phyloP scores from a whole-genome alignment of 2,797 vertebrate genomes.

The Gymnoscopelus braueri region DNA sequence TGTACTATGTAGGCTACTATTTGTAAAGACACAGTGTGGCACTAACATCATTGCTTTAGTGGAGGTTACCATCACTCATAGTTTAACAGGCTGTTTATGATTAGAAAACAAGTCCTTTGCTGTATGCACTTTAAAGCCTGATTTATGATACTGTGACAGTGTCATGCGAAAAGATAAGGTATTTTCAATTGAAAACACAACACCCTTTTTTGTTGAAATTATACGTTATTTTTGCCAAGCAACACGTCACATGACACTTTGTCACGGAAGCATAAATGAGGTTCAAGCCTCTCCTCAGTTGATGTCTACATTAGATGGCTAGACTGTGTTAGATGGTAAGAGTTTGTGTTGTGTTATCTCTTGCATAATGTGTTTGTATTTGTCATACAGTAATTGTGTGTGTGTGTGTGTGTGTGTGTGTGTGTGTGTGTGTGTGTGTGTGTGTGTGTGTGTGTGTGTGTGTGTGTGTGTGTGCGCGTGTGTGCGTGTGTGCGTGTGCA shows the following conservation, averaged over 20 bases:
- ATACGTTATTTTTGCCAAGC: too few relatives aligned
- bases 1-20: slow-evolving; percentile 27
- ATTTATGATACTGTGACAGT: too few relatives aligned
- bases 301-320: slow-evolving; percentile 87
- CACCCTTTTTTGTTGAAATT: too few relatives aligned
- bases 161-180: too few relatives aligned
- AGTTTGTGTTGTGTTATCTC: slow-evolving; percentile 80
- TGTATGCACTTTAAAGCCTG: slow-evolving; percentile 79
- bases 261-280: too few relatives aligned
- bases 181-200: too few relatives aligned
- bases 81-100: slow-evolving; percentile 55
- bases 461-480: slow-evolving; percentile 18
- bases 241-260: too few relatives aligned
- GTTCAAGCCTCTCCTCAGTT: slow-evolving; percentile 66
- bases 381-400: slow-evolving; percentile 33
- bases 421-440: slow-evolving; percentile 27
- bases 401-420: slow-evolving; percentile 28
- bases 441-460: slow-evolving; percentile 23
- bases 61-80: slow-evolving; percentile 56
- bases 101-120: slow-evolving; percentile 61
- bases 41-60: slow-evolving; percentile 62
- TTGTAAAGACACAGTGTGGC: slow-evolving; percentile 52
- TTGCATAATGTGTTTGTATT: slow-evolving; percentile 34
- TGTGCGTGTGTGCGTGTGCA: slow-evolving; percentile 28
- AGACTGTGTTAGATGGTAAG: slow-evolving; percentile 87